Evolutionary conservation across 2,113 vertebrate genomes (phyloP).

Genomic region (Tetrao urogallus): DNA sequence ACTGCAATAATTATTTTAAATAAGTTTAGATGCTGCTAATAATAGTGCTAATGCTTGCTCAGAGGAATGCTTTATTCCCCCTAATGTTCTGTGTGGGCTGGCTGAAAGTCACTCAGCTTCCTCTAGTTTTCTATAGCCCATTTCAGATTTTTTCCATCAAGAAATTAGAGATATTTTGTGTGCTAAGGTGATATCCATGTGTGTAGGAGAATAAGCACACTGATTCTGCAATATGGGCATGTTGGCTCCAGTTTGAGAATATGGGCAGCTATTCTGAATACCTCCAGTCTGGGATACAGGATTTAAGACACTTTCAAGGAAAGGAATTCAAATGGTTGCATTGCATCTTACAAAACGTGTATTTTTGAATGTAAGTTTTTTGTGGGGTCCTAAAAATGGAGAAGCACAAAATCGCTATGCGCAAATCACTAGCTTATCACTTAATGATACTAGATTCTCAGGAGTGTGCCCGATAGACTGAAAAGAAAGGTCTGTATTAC

Average conservation of each 20-base stretch:
- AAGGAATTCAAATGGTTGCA: not conserved
- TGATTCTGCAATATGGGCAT: not conserved
- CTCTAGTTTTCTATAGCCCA: not conserved
- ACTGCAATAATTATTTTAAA: slow-evolving; percentile 23
- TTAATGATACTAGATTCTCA: not conserved
- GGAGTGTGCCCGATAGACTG: fast-evolving
- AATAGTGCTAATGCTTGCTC: slow-evolving; percentile 33
- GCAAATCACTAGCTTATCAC: not conserved
- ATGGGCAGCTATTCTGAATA: not conserved
- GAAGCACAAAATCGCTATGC: not conserved
- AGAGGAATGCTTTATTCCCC: slow-evolving; percentile 1
- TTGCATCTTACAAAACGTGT: not conserved
- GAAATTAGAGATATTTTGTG: not conserved
- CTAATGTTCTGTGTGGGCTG: slow-evolving; percentile 37
- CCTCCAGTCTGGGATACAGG: not conserved
- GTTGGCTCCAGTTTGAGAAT: not conserved
- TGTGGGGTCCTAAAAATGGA: not conserved
- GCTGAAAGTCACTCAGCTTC: not conserved
- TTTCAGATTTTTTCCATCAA: not conserved
- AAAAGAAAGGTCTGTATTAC: not conserved
- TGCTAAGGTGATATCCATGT: not conserved
- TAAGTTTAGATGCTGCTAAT: slow-evolving; percentile 47
- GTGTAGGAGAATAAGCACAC: not conserved
- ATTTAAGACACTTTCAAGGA: not conserved
- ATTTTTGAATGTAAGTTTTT: not conserved